Conservation (phyloP, 2,113 vertebrate genomes). For the Triplophysa rosa region DNA sequence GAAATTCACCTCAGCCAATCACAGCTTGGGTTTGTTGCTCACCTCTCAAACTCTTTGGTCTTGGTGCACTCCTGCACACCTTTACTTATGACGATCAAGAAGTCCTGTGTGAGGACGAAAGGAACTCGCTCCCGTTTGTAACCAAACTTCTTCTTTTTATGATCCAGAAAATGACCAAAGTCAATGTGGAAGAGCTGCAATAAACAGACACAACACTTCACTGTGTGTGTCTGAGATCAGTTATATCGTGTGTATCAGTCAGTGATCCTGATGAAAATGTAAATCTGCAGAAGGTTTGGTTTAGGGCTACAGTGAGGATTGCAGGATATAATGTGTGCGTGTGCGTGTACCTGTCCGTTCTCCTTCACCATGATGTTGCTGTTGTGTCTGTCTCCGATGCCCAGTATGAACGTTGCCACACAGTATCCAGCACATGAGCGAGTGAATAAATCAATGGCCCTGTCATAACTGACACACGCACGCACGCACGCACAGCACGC, state of each 20-base stretch:
- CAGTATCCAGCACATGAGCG: slow-evolving; percentile 79
- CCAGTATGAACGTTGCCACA: slow-evolving; percentile 79
- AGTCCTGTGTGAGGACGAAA: slow-evolving; percentile 79
- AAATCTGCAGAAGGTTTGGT: no score
- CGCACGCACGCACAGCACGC: no score
- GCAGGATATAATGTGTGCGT: background rate
- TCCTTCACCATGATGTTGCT: slow-evolving; percentile 83
- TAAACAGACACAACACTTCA: background rate
- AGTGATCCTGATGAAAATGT: no score
- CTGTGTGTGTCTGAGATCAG: background rate
- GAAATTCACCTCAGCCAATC: no score
- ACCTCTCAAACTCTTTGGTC: slow-evolving; percentile 80
- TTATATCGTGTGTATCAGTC: no score
- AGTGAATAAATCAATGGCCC: slow-evolving; percentile 77
- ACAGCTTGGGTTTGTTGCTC: background rate
- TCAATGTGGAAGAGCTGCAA: slow-evolving; percentile 78
- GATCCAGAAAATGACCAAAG: slow-evolving; percentile 79
- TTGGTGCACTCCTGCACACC: slow-evolving; percentile 77
- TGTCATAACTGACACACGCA: slow-evolving; percentile 68
- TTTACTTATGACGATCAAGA: slow-evolving; percentile 81
- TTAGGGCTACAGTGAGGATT: no score
- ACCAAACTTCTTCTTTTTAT: slow-evolving; percentile 81
- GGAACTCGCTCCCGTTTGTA: slow-evolving; percentile 78
- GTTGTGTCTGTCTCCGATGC: slow-evolving; percentile 79
- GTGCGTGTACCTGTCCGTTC: slow-evolving; percentile 72